Conservation (phyloP, 2,888 invertebrate genomes). For the Trichacis sp. region DNA sequence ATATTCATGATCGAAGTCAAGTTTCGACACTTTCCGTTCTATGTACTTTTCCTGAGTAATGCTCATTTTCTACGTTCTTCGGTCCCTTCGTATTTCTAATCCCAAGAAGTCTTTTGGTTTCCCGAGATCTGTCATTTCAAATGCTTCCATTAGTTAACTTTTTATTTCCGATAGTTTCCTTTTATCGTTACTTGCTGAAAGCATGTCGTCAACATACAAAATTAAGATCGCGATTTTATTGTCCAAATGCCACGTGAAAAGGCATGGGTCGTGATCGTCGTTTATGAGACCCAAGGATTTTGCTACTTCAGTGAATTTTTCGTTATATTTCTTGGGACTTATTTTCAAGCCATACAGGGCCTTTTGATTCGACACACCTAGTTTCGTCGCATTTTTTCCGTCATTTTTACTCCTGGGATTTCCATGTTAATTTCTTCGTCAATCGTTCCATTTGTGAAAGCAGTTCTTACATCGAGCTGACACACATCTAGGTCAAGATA, state of each 20-base stretch:
- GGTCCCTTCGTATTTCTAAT: constrained; percentile 9
- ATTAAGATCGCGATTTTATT: background rate
- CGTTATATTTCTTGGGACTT: constrained; percentile 29
- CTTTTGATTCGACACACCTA: constrained; percentile 34
- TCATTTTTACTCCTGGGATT: constrained; percentile 7
- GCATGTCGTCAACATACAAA: no score
- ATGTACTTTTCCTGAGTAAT: constrained; percentile 10
- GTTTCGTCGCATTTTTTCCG: constrained; percentile 2
- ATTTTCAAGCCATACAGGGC: constrained; percentile 33
- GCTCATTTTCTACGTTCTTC: constrained; percentile 1
- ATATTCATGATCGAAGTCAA: constrained; percentile 16
- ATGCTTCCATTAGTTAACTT: background rate
- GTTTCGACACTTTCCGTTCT: constrained; percentile 15
- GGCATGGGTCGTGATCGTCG: constrained; percentile 14
- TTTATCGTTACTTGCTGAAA: background rate
- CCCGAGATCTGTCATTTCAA: background rate
- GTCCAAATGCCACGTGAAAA: background rate
- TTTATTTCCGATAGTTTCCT: background rate
- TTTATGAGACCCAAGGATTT: constrained; percentile 26
- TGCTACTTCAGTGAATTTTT: constrained; percentile 23
- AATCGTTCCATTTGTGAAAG: constrained; percentile 13
- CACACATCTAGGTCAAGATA: constrained; percentile 11
- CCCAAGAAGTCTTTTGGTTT: background rate
- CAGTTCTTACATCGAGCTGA: constrained; percentile 21
- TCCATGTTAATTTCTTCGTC: constrained; percentile 13